A percentile compares a stretch with the other conserved stretches of the same genome.
Evolutionary conservation across 1,140 invertebrate species (phyloP).

Genomic region (Drosophila kikkawai): DNA sequence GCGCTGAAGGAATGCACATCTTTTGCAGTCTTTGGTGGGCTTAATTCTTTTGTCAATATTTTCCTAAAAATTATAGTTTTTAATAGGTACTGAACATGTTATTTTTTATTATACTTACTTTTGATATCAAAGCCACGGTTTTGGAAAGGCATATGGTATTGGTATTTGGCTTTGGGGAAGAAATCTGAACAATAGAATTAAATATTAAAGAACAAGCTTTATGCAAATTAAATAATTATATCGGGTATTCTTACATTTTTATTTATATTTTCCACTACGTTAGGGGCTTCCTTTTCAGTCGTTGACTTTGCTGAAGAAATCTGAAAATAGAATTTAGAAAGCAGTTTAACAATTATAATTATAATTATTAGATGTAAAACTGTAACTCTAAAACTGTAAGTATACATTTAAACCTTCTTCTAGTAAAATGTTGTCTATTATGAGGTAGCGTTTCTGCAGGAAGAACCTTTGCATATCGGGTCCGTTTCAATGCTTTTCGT

Average conservation of each 20-base stretch:
- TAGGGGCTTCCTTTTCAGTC: background rate
- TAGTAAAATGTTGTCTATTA: too few species aligned
- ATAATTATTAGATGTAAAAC: too few species aligned
- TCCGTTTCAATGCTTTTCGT: too few species aligned
- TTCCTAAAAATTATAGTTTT: background rate
- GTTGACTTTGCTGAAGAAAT: background rate
- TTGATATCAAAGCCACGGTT: background rate
- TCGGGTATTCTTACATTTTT: background rate
- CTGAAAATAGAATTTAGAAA: background rate
- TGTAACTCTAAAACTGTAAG: too few species aligned
- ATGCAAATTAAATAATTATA: background rate
- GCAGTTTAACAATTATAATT: background rate
- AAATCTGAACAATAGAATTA: too few species aligned
- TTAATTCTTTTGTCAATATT: background rate
- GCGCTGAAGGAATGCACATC: background rate
- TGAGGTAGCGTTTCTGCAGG: too few species aligned
- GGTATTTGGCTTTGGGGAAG: background rate
- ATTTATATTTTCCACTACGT: background rate
- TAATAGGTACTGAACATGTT: too few species aligned
- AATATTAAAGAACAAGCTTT: background rate
- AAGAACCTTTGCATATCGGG: too few species aligned
- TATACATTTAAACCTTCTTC: too few species aligned
- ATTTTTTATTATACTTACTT: background rate
- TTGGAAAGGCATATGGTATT: background rate
- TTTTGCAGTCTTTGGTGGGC: background rate